Conservation (phyloP, 2,888 invertebrate species). For the Thysanoteuthis rhombus region DNA sequence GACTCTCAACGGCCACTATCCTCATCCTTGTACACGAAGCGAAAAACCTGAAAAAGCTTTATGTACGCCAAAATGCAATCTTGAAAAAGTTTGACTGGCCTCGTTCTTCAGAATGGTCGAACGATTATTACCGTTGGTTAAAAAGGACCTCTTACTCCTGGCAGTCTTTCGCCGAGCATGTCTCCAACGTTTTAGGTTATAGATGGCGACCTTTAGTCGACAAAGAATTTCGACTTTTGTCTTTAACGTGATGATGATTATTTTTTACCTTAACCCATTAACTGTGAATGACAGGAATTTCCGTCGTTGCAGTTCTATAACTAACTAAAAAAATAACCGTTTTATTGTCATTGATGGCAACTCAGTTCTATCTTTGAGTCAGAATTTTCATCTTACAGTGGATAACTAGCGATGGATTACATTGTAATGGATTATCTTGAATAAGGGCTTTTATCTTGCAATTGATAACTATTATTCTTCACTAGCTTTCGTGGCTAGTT, state of each 20-base stretch:
- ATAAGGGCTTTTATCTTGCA: too few species aligned
- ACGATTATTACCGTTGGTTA: constrained; percentile 77
- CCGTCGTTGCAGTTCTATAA: too few species aligned
- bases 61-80: constrained; percentile 79
- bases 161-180: constrained; percentile 75
- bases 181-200: constrained; percentile 76
- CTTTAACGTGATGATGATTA: background rate
- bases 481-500: too few species aligned
- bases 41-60: constrained; percentile 74
- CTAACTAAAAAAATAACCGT: too few species aligned
- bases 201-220: constrained; percentile 73
- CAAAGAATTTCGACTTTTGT: constrained; percentile 56
- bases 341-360: too few species aligned
- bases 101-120: constrained; percentile 75
- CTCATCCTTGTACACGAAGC: constrained; percentile 77
- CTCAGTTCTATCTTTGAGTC: too few species aligned
- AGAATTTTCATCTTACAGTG: too few species aligned
- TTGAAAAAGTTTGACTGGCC: constrained; percentile 77
- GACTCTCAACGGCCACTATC: constrained; percentile 81
- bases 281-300: too few species aligned
- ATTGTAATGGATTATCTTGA: too few species aligned
- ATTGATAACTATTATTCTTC: too few species aligned
- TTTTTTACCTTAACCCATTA: background rate
- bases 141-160: constrained; percentile 75
- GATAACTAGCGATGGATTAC: too few species aligned